These are phyloP conservation scores for Petrocephalus microphthalmus DNA, from an alignment of 2,113 vertebrate genomes.

Conservation along the genomic window DNA sequence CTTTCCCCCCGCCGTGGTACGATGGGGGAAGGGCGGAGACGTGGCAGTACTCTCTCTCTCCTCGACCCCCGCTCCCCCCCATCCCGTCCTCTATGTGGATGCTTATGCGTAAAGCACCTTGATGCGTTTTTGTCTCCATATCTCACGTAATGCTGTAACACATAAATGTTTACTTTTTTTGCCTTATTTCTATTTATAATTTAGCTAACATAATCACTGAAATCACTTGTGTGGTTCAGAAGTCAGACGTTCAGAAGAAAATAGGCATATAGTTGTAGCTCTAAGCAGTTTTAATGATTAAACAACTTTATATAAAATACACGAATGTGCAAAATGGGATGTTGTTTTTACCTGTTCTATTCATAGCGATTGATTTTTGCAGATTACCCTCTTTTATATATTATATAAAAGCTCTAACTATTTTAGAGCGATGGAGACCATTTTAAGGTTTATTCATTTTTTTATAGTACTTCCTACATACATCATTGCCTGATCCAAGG, in stretches of 20 bases:
- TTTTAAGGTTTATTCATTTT: neutral
- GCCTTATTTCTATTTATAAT: neutral
- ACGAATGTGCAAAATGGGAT: neutral
- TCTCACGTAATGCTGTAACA: neutral
- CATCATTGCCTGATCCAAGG: neutral
- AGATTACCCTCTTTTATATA: neutral
- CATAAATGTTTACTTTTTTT: neutral
- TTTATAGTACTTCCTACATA: neutral
- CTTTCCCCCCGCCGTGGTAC: neutral
- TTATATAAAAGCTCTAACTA: no score
- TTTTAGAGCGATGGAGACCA: neutral
- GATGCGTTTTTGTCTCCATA: neutral
- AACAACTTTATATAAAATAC: neutral
- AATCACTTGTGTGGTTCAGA: neutral
- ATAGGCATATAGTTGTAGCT: neutral
- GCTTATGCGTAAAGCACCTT: conserved; percentile 16
- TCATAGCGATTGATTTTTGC: neutral
- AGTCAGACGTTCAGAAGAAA: neutral
- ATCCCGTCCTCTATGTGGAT: conserved; percentile 23
- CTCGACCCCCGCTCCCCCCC: no score
- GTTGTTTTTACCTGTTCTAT: neutral
- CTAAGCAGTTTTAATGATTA: neutral
- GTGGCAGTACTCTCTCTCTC: conserved; percentile 57
- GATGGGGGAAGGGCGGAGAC: conserved; percentile 54
- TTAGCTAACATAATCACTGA: neutral